Percentiles rank a stretch among this genome's conserved stretches.
Conservation (phyloP, 2,113 vertebrate genomes). For the Lophochroa leadbeateri region DNA sequence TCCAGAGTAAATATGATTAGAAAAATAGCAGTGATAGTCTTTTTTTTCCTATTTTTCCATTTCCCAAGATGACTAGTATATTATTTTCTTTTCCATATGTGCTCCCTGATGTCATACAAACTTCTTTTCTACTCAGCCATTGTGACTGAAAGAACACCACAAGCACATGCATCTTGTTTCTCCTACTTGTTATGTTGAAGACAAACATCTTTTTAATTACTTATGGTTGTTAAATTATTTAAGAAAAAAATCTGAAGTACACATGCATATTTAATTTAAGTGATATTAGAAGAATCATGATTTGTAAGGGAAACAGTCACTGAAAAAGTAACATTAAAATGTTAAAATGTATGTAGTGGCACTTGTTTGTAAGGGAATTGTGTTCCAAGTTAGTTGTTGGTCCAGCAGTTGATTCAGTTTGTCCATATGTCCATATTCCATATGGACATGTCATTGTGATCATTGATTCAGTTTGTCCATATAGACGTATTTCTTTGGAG, state of each 20-base stretch:
- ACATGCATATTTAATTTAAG: neutral
- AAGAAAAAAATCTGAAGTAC: neutral
- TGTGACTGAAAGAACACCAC: neutral
- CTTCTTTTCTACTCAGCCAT: neutral
- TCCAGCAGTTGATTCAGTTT: neutral
- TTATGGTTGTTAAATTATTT: neutral
- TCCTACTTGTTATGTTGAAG: neutral
- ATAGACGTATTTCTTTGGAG: neutral
- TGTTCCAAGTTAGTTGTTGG: neutral
- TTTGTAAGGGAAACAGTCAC: neutral
- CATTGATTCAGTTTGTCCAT: neutral
- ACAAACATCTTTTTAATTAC: neutral
- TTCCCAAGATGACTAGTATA: neutral
- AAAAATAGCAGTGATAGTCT: neutral
- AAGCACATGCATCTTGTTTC: neutral
- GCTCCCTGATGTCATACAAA: neutral
- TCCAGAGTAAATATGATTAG: neutral
- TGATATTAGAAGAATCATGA: neutral
- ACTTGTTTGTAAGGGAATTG: neutral
- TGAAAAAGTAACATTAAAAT: neutral
- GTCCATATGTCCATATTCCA: neutral
- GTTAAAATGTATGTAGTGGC: accelerated
- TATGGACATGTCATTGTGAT: accelerated
- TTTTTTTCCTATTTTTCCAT: neutral
- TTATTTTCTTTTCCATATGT: neutral